phyloP scores from a whole-genome alignment of 2,797 vertebrate genomes.

The Dryobates pubescens region DNA sequence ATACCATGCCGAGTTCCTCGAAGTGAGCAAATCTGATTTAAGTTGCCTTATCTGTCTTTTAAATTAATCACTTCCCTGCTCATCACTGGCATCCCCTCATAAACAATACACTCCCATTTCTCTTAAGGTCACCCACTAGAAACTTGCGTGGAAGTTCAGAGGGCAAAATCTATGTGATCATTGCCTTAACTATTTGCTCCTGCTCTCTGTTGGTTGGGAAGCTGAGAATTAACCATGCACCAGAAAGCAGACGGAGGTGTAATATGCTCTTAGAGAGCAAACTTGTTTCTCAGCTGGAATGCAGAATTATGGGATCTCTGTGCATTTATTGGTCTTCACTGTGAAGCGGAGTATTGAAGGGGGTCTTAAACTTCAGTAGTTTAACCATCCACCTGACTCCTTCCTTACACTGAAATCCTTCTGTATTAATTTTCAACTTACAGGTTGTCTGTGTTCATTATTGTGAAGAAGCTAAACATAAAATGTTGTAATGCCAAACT shows the following conservation, averaged over 20 bases:
- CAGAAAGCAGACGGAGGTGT: constrained; percentile 44
- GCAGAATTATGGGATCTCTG: not conserved
- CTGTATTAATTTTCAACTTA: not conserved
- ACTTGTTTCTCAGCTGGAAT: constrained; percentile 48
- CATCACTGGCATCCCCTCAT: not conserved
- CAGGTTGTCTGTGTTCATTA: not conserved
- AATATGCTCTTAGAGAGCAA: constrained; percentile 34
- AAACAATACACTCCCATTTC: not conserved
- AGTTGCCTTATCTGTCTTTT: constrained; percentile 3
- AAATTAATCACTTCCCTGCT: not conserved
- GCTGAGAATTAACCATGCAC: not conserved
- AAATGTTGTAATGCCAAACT: not conserved
- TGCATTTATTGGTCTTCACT: constrained; percentile 9
- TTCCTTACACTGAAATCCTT: not conserved
- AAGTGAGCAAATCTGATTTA: not conserved
- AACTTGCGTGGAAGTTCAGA: constrained; percentile 1
- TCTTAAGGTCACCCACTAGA: not conserved
- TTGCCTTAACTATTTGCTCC: not conserved
- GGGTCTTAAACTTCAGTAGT: not conserved
- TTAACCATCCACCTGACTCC: not conserved
- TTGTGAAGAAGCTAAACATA: not conserved
- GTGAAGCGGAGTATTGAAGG: not conserved
- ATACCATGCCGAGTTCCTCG: not conserved
- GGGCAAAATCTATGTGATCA: not conserved
- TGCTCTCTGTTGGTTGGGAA: not conserved